Evolutionary conservation across 2,113 vertebrate species (phyloP), one percentile per base, ranked within the genome.

Genomic region (Plestiodon gilberti): DNA sequence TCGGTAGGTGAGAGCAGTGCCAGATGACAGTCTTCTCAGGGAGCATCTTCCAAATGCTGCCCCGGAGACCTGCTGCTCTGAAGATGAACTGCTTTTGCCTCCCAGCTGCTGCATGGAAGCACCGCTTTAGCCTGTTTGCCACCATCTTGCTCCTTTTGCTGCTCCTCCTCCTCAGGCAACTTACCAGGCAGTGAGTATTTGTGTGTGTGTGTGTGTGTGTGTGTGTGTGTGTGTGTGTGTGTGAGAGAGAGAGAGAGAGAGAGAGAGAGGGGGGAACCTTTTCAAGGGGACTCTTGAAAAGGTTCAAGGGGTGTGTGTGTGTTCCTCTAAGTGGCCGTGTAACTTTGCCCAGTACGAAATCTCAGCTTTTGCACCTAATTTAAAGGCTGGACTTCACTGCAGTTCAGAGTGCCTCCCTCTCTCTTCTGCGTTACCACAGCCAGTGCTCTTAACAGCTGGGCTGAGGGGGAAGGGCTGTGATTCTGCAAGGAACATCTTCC

Each of bases 121-220:
- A 33, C n/a, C 85, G 59, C 22, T 11, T 69, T 1, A 35, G 70
- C 57, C 69, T 87, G 15, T 57, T 81, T 38, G 78, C 57, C 1
- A 30, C 40, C 57, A 48, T 81, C 43, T 38, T 87, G 0, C 23
- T 75, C 6, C 23, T 87, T 9, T 10, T 81, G 69, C 40, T 81
- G n/a, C 69, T 81, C 22, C 69, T 87, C 0, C 78, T 81, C 22
- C 78, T 86, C 69, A 25, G 40, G 25, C 78, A 52, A 9, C 59
- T 64, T 14, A 35, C n/a, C 69, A 81, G 48, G 28, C 57, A n/a
- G 85, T 87, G 78, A 87, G 85, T 81, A 48, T 11, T 67, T 7
- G 71, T 6, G 10, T 14, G 3, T 6, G 35, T 18, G 2, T 5
- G 1, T 7, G 71, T 6, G 10, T 14, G 3, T 6, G 35, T 18